A percentile compares a stretch with the other conserved stretches of the same genome.
These are phyloP conservation scores for Pseudomyrmex sp. DNA, from an alignment of 1,140 invertebrate genomes.

Conservation along the genomic window DNA sequence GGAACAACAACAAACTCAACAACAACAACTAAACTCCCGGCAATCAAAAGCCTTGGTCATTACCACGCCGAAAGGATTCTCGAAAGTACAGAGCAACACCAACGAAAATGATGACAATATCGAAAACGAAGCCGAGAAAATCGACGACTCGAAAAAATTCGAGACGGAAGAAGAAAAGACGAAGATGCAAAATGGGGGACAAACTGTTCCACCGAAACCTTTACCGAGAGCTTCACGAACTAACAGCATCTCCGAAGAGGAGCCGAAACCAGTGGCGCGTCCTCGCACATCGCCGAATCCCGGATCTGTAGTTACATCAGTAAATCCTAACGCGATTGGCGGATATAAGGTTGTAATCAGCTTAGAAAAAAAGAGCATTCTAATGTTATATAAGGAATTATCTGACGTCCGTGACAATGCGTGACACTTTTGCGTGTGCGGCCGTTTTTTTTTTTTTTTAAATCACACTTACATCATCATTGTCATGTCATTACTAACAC, in stretches of 20 bases:
- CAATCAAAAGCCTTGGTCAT: constrained; percentile 79
- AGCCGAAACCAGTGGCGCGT: constrained; percentile 90
- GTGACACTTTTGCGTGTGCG: constrained; percentile 58
- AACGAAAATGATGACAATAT: constrained; percentile 76
- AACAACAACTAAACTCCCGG: constrained; percentile 41
- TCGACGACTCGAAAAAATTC: constrained; percentile 72
- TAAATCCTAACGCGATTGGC: constrained; percentile 86
- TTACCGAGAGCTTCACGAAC: constrained; percentile 89
- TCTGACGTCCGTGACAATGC: constrained; percentile 62
- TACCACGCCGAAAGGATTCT: constrained; percentile 78
- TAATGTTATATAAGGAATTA: constrained; percentile 54
- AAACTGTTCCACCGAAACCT: constrained; percentile 89
- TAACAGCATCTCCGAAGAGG: constrained; percentile 88
- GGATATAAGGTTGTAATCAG: constrained; percentile 89
- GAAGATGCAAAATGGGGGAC: constrained; percentile 81
- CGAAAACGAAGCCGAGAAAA: constrained; percentile 71
- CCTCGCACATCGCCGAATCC: constrained; percentile 89
- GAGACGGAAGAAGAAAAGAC: constrained; percentile 79
- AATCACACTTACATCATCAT: constrained; percentile 51
- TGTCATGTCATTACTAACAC: constrained; percentile 41
- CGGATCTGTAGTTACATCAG: constrained; percentile 85
- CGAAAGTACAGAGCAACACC: constrained; percentile 75
- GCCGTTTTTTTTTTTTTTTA: constrained; percentile 31
- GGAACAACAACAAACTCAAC: constrained; percentile 64
- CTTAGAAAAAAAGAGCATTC: constrained; percentile 48